These are phyloP conservation scores for Morone chrysops DNA, from an alignment of 2,113 vertebrate species.

Conservation along the genomic window DNA sequence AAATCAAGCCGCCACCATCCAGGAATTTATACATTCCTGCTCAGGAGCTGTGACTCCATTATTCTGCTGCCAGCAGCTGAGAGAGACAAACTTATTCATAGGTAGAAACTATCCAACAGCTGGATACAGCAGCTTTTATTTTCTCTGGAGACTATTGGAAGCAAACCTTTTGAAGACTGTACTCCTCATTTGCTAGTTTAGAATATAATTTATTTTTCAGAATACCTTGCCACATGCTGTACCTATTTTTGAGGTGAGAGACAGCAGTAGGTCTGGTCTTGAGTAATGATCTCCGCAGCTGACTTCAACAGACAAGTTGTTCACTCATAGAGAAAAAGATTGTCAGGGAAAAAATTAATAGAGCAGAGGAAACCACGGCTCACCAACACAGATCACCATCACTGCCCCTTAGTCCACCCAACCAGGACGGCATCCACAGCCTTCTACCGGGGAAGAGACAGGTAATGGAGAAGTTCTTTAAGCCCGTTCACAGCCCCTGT, in stretches of 20 bases:
- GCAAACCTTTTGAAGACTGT: not conserved
- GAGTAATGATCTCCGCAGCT: slow-evolving; percentile 1
- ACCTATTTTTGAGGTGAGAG: not conserved
- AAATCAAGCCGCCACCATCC: slow-evolving; percentile 58
- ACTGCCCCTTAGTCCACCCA: not conserved
- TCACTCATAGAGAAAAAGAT: not conserved
- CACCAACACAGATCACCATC: slow-evolving; percentile 12
- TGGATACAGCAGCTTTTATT: slow-evolving; percentile 9
- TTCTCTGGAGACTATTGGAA: not conserved
- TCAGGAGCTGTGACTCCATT: slow-evolving; percentile 26
- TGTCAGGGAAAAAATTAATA: not conserved
- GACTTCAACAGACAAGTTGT: not conserved
- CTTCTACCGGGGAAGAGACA: slow-evolving; percentile 61
- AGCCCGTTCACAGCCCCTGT: slow-evolving; percentile 74
- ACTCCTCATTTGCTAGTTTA: not conserved
- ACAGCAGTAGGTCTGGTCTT: not conserved
- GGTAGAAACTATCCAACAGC: slow-evolving; percentile 4
- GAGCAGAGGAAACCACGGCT: not conserved
- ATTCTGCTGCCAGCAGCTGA: slow-evolving; percentile 47
- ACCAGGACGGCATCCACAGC: slow-evolving; percentile 20
- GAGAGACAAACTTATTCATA: slow-evolving; percentile 37
- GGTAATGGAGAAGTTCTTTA: slow-evolving; percentile 84
- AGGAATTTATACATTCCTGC: slow-evolving; percentile 50
- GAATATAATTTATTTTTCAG: slow-evolving; percentile 10
- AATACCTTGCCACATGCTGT: not conserved